Evolutionary conservation across 1,140 invertebrate genomes (phyloP).

Genomic region (Drosophila sp.): DNA sequence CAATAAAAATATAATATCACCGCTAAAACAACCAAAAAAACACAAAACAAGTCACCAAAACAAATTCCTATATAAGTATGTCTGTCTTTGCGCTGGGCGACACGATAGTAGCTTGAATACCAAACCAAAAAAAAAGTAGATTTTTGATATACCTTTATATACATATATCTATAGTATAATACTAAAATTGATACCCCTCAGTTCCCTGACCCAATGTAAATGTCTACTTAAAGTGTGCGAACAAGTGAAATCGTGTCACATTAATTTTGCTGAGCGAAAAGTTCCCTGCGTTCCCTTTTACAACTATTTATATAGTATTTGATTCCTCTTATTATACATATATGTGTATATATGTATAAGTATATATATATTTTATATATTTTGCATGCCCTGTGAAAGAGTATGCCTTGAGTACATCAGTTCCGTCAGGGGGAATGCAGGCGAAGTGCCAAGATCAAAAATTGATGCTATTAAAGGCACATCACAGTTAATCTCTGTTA

Average conservation of each 20-base stretch:
- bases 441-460: constrained; percentile 56
- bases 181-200: constrained; percentile 22
- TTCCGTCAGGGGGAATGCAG: constrained; percentile 51
- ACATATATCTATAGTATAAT: constrained; percentile 1
- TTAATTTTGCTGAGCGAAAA: constrained; percentile 83
- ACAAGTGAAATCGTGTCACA: constrained; percentile 82
- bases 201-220: constrained; percentile 36
- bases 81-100: constrained; percentile 80
- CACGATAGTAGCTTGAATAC: constrained; percentile 79
- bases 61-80: constrained; percentile 16
- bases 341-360: constrained; percentile 42
- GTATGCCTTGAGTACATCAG: constrained; percentile 49
- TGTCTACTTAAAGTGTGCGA: constrained; percentile 44
- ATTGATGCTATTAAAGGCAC: constrained; percentile 49
- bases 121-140: constrained; percentile 3
- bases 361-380: constrained; percentile 48
- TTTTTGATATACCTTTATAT: constrained; percentile 1
- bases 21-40: constrained; percentile 26
- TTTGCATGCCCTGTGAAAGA: constrained; percentile 55
- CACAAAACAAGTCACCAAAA: constrained; percentile 54
- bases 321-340: constrained; percentile 30
- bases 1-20: neutral
- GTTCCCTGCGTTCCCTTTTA: constrained; percentile 71
- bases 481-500: constrained; percentile 69
- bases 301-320: constrained; percentile 23